Base-by-base conservation (phyloP, 2,113 vertebrate genomes). In the Ploceus nigricollis region DNA sequence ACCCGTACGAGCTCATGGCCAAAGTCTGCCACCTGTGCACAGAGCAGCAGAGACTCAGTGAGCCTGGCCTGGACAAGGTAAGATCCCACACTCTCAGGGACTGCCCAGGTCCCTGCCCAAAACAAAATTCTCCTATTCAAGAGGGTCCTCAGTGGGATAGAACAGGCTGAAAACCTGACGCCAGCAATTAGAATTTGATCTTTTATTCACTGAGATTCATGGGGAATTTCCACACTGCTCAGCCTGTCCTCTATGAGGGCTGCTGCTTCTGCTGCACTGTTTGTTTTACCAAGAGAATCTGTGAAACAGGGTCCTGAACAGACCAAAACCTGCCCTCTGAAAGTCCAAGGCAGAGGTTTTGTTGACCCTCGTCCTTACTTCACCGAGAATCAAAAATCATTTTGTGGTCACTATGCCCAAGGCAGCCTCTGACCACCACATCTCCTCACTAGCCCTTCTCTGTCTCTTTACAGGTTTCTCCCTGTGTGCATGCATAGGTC, bases 1-100 rank as follows among this genome's bases (percentile, higher is more conserved):
- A 98, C 72, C 99, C 99, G 0, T 98, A 98, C 6, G 99, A 99
- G 63, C 98, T 99, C 66, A 99, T 99, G 99, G 98, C 98, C 71
- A 99, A 98, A 93, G 99, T 99, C 66, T 99, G 98, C 92, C 98
- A 99, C 57, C 97, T 99, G 72, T 99, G 98, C 84, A 40, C 95
- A 28, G 99, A 99, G 88, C 98, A 99, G 58, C 98, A 99, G 97
- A 97, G 98, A 40, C 96, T 98, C 17, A 93, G 97, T 13, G 98
- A 99, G 22, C 97, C 98, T 25, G 98, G 96, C 20, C 95, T 97
- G 3, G 99, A 99, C 69, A 99, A 99, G 98, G 99, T 99, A 97
- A 75, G 68, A 35, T 31, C 31, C 7, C 30, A n/a, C 20, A 24
- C 35, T 60, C 23, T 42, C 33, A 37, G 37, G 21, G 19, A 22